A percentile compares a stretch with the other conserved stretches of the same genome.
phyloP scores from a whole-genome alignment of 2,113 vertebrate species.

The Arothron firmamentum region DNA sequence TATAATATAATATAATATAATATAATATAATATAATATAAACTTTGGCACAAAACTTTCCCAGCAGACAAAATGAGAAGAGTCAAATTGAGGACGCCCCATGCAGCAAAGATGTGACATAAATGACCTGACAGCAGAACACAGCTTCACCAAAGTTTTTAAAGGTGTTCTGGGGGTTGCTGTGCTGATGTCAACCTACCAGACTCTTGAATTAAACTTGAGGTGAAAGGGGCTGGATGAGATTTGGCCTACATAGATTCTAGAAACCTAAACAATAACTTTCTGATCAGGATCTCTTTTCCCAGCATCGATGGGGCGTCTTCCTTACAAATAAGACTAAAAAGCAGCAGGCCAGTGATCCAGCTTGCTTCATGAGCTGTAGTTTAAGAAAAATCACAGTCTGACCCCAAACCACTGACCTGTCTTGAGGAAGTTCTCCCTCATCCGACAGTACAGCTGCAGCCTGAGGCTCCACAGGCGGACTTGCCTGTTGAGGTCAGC shows the following conservation, averaged over 20 bases:
- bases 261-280: background rate
- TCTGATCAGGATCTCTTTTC: background rate
- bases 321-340: background rate
- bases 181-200: background rate
- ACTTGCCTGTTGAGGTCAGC: slow-evolving; percentile 63
- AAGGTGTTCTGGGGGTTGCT: background rate
- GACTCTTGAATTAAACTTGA: slow-evolving; percentile 16
- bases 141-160: background rate
- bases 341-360: slow-evolving; percentile 1
- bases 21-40: too few relatives aligned
- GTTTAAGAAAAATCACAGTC: slow-evolving; percentile 9
- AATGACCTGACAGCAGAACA: background rate
- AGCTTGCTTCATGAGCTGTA: slow-evolving; percentile 1
- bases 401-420: slow-evolving; percentile 47
- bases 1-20: too few relatives aligned
- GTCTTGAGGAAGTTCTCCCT: slow-evolving; percentile 69
- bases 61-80: background rate
- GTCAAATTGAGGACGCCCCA: background rate
- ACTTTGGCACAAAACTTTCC: too few relatives aligned
- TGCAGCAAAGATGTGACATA: background rate
- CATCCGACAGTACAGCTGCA: slow-evolving; percentile 74
- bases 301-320: background rate
- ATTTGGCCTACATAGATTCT: background rate
- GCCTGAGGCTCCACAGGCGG: slow-evolving; percentile 68
- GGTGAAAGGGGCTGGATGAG: slow-evolving; percentile 12